A percentile compares a stretch with the other conserved stretches of the same genome.
phyloP scores from a whole-genome alignment of 2,113 vertebrate species.

The Mus musculus region GRCm39 chr2:135051001-135051500 shows the following conservation, averaged over 20 bases:
- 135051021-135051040: neutral
- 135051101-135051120: conserved; percentile 10
- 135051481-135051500: neutral
- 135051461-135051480: neutral
- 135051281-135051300: neutral
- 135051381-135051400: neutral
- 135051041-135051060: neutral
- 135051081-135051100: neutral
- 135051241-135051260: neutral
- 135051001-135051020: neutral
- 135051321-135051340: neutral
- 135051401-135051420: neutral
- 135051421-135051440: neutral
- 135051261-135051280: neutral
- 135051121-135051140: neutral
- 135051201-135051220: neutral
- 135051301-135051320: neutral
- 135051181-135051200: neutral
- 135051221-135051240: neutral
- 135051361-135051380: neutral
- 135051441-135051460: neutral
- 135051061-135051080: neutral
- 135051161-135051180: neutral
- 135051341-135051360: neutral
- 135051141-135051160: neutral